These are phyloP conservation scores for Cirrhinus molitorella DNA, from an alignment of 2,797 vertebrate species.

Conservation along the genomic window DNA sequence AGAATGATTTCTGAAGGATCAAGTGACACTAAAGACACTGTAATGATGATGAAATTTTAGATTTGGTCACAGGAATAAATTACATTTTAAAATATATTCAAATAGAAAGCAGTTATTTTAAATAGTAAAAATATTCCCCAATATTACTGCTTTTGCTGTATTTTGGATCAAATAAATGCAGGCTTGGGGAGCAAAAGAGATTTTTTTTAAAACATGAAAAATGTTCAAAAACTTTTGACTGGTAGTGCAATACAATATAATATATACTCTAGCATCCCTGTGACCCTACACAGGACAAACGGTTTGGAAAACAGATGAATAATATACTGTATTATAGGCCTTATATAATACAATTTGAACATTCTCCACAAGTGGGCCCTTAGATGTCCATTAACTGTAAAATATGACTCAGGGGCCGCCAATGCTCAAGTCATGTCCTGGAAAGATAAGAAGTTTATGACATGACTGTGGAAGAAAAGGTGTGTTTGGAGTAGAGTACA, in stretches of 20 bases:
- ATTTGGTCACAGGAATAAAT: too few relatives aligned
- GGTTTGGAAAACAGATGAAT: neutral
- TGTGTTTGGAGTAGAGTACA: conserved; percentile 26
- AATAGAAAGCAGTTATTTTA: too few relatives aligned
- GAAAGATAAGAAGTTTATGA: conserved; percentile 41
- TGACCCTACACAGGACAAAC: neutral
- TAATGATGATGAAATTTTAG: too few relatives aligned
- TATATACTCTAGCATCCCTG: neutral
- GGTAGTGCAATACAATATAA: neutral
- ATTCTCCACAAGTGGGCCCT: neutral
- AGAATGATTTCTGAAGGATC: too few relatives aligned
- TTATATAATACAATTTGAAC: neutral
- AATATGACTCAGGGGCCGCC: neutral
- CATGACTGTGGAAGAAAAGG: conserved; percentile 13
- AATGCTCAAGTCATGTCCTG: neutral
- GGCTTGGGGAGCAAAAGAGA: too few relatives aligned
- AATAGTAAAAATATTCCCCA: too few relatives aligned
- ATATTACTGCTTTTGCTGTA: too few relatives aligned
- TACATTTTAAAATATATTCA: too few relatives aligned
- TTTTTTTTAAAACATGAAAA: too few relatives aligned
- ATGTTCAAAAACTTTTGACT: too few relatives aligned
- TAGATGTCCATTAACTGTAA: conserved; percentile 1
- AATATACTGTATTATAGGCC: neutral
- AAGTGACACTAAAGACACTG: too few relatives aligned
- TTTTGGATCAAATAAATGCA: too few relatives aligned